Evolutionary conservation across 2,113 vertebrate species (phyloP).

Genomic region (Murina feae): DNA sequence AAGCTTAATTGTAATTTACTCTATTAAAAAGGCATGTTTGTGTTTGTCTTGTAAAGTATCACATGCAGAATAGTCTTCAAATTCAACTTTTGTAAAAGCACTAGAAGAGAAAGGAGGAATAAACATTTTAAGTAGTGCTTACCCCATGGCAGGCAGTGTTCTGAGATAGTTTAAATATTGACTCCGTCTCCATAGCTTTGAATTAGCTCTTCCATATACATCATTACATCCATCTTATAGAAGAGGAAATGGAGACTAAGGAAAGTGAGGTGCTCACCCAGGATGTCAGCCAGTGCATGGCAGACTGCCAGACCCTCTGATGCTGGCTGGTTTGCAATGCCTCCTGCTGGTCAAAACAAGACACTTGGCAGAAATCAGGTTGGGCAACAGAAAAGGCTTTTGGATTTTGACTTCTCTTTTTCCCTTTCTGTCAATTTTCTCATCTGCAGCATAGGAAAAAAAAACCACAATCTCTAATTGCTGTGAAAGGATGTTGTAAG

Average conservation of each 20-base stretch:
- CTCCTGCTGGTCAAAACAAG: background rate
- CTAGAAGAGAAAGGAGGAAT: background rate
- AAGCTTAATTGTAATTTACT: background rate
- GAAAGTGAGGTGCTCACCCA: background rate
- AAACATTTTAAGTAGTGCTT: background rate
- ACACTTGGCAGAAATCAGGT: background rate
- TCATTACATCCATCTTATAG: background rate
- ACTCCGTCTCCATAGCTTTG: background rate
- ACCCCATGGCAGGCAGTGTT: background rate
- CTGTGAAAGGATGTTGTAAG: background rate
- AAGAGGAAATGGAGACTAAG: background rate
- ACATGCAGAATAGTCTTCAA: background rate
- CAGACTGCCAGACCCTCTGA: background rate
- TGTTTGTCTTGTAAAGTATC: background rate
- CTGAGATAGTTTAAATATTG: slow-evolving; percentile 3
- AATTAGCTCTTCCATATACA: background rate
- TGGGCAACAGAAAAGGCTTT: background rate
- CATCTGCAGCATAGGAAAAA: background rate
- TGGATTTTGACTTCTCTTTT: background rate
- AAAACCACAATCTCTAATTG: background rate
- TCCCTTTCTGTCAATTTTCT: background rate
- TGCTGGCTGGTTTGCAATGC: background rate
- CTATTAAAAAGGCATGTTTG: background rate
- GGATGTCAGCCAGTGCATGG: background rate
- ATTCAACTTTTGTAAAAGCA: background rate